A percentile compares a stretch with the other conserved stretches of the same genome.
phyloP scores from a whole-genome alignment of 2,113 vertebrate genomes.

The Butastur rufipennis region DNA sequence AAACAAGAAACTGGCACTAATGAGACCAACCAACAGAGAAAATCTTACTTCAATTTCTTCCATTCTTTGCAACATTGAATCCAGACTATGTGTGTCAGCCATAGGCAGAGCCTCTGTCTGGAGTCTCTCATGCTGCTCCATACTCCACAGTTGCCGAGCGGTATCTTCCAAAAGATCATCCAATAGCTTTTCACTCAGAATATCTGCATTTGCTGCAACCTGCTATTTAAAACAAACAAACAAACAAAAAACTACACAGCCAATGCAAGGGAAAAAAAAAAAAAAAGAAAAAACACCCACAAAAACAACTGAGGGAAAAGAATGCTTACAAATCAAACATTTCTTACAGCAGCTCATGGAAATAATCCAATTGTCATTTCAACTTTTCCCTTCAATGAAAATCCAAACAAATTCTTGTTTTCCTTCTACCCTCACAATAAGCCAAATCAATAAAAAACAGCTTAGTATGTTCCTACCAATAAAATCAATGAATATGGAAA shows the following conservation, averaged over 20 bases:
- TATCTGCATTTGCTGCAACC: conserved; percentile 59
- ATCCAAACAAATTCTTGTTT: background rate
- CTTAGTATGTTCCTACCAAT: background rate
- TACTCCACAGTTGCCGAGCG: conserved; percentile 41
- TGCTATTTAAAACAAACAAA: conserved; percentile 15
- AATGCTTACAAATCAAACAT: background rate
- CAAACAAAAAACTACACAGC: background rate
- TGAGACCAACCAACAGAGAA: background rate
- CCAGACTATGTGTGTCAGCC: conserved; percentile 70
- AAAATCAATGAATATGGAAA: background rate
- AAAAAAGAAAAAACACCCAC: too few species aligned
- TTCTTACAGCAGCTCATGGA: background rate
- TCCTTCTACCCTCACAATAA: background rate
- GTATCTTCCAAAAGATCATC: conserved; percentile 75
- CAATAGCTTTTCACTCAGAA: conserved; percentile 60
- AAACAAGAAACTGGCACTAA: background rate
- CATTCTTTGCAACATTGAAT: conserved; percentile 90
- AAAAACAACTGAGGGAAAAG: background rate
- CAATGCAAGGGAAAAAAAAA: background rate
- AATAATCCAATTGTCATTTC: background rate
- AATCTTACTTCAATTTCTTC: conserved; percentile 92
- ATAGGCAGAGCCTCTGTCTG: background rate
- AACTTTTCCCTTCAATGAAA: background rate
- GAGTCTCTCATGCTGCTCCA: conserved; percentile 36
- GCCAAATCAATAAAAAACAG: background rate